Percentiles rank a stretch among this genome's conserved stretches.
phyloP scores from a whole-genome alignment of 2,113 vertebrate species.

The Dicerorhinus sumatrensis region DNA sequence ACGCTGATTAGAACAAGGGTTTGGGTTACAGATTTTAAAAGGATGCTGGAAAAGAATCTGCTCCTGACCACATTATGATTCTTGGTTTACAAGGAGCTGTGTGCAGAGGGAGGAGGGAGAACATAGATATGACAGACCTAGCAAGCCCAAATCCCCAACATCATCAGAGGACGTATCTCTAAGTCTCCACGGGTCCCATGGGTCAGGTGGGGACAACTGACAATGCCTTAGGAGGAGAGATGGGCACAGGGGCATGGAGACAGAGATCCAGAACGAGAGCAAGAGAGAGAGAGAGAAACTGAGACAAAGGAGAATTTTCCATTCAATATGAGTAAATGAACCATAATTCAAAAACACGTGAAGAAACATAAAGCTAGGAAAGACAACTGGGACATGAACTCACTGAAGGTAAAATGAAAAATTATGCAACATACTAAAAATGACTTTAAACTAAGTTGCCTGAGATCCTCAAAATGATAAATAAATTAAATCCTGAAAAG shows the following conservation, averaged over 20 bases:
- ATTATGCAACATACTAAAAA: background rate
- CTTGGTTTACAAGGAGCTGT: background rate
- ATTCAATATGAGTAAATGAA: background rate
- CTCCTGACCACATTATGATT: background rate
- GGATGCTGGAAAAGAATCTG: background rate
- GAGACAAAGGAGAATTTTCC: background rate
- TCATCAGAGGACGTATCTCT: background rate
- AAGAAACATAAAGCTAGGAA: background rate
- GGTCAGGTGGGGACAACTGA: background rate
- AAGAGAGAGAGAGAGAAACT: background rate
- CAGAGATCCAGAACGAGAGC: background rate
- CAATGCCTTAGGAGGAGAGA: background rate
- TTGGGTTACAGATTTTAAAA: conserved; percentile 1
- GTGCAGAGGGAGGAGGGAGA: background rate
- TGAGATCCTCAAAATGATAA: background rate
- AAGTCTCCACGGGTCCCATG: background rate
- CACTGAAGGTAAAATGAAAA: background rate
- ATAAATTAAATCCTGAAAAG: background rate
- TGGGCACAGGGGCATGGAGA: background rate
- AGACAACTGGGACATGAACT: background rate
- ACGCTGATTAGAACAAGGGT: background rate
- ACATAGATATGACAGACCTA: background rate
- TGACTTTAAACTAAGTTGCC: conserved; percentile 7
- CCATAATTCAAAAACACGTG: background rate
- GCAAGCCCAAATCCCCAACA: background rate